Percentiles rank a stretch among this genome's conserved stretches.
Evolutionary conservation across 2,888 invertebrate genomes (phyloP).

Genomic region (Tinea pellionella): DNA sequence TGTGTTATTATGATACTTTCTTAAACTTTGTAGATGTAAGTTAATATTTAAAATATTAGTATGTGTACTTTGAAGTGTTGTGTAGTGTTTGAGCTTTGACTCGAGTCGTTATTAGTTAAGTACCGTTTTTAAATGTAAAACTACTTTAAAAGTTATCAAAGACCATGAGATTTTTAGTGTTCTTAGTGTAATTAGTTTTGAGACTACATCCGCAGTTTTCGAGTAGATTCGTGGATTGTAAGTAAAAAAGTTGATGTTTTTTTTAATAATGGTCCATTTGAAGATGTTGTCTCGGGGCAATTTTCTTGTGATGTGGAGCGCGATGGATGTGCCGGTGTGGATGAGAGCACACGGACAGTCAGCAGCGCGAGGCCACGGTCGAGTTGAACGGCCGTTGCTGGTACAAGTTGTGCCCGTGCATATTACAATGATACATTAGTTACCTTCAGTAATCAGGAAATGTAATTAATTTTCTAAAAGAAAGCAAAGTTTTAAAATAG

Average conservation of each 20-base stretch:
- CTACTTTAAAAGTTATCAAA: conserved; percentile 18
- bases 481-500: background rate
- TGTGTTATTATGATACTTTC: conserved; percentile 24
- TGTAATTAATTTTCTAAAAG: background rate
- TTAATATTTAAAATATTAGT: conserved; percentile 16
- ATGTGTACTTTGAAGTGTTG: conserved; percentile 51
- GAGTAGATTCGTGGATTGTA: background rate
- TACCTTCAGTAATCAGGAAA: background rate
- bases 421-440: conserved; percentile 3
- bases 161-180: conserved; percentile 2
- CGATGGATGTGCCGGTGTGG: conserved; percentile 15
- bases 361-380: conserved; percentile 35
- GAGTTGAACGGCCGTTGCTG: conserved; percentile 58
- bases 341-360: conserved; percentile 21
- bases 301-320: conserved; percentile 15
- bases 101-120: conserved; percentile 31
- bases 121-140: conserved; percentile 57
- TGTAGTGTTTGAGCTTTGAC: conserved; percentile 39
- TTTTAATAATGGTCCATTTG: background rate
- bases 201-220: background rate
- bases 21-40: background rate
- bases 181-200: background rate
- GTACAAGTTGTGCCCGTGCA: conserved; percentile 19
- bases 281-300: conserved; percentile 6
- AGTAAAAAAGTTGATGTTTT: background rate